phyloP scores from a whole-genome alignment of 2,888 invertebrate genomes.

The Vesta saturnalis region DNA sequence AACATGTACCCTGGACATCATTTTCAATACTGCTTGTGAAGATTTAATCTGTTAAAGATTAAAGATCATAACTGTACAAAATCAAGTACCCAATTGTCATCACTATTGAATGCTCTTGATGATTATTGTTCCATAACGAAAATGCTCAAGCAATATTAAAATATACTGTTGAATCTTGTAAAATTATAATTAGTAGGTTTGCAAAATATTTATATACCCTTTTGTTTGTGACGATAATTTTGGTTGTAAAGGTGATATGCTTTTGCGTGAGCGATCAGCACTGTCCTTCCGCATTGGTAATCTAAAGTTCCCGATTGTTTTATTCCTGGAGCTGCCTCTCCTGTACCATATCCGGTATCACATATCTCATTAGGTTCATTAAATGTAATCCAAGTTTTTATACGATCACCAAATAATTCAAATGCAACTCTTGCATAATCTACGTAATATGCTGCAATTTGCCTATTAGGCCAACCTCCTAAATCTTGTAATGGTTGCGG shows the following conservation, averaged over 20 bases:
- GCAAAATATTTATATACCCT: constrained; percentile 32
- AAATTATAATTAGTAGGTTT: neutral
- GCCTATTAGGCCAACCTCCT: constrained; percentile 10
- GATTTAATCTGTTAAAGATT: too few relatives aligned
- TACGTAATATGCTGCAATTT: constrained; percentile 55
- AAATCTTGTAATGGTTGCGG: constrained; percentile 63
- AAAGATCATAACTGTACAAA: too few relatives aligned
- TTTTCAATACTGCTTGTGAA: too few relatives aligned
- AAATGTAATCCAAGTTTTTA: constrained; percentile 75
- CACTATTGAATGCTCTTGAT: too few relatives aligned
- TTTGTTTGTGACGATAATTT: constrained; percentile 59
- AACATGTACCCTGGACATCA: too few relatives aligned
- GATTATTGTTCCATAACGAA: too few relatives aligned
- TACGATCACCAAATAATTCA: constrained; percentile 70
- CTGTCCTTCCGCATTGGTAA: constrained; percentile 69
- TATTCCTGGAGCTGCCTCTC: constrained; percentile 57
- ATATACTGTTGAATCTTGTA: too few relatives aligned
- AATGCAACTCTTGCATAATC: constrained; percentile 68
- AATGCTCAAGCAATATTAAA: too few relatives aligned
- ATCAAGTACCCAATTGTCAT: too few relatives aligned
- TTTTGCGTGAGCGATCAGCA: constrained; percentile 70
- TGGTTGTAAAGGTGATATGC: constrained; percentile 67
- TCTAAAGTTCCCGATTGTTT: constrained; percentile 46
- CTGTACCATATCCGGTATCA: constrained; percentile 64
- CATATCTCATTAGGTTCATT: constrained; percentile 77